Percentiles rank a stretch among this genome's conserved stretches.
phyloP scores from a whole-genome alignment of 2,888 invertebrate genomes.

The Lochmaea capreae region DNA sequence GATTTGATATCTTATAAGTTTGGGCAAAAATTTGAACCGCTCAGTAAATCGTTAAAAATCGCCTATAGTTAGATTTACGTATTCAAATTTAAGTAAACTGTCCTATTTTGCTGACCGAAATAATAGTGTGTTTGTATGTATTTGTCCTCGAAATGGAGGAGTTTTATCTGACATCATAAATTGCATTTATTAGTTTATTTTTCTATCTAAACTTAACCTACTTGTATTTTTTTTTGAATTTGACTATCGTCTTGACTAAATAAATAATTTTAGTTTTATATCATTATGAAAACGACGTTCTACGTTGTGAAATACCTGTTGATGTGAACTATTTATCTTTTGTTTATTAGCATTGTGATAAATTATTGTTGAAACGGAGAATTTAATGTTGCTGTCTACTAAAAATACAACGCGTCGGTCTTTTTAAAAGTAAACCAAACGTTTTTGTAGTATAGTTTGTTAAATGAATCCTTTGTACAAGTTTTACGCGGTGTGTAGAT shows the following conservation, averaged over 20 bases:
- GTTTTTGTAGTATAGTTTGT: neutral
- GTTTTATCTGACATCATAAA: slow-evolving; percentile 3
- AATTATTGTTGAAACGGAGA: slow-evolving; percentile 6
- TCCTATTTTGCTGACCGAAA: too few relatives aligned
- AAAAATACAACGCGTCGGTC: neutral
- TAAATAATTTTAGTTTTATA: slow-evolving; percentile 8
- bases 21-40: too few relatives aligned
- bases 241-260: slow-evolving; percentile 3
- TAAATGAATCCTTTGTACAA: neutral
- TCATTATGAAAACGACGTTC: neutral
- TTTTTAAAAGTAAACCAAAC: neutral
- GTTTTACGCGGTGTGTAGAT: neutral
- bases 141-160: neutral
- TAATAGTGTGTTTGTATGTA: neutral
- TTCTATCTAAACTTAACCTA: neutral
- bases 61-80: too few relatives aligned
- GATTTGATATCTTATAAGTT: too few relatives aligned
- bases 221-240: slow-evolving; percentile 1
- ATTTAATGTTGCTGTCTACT: neutral
- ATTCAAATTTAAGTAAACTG: too few relatives aligned
- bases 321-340: slow-evolving; percentile 8
- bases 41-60: too few relatives aligned
- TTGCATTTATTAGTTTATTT: slow-evolving; percentile 10
- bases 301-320: neutral
- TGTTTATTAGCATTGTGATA: slow-evolving; percentile 13